Evolutionary conservation across 2,113 vertebrate genomes (phyloP), one percentile per base, ranked within the genome.

Genomic region (Ophiodon elongatus): DNA sequence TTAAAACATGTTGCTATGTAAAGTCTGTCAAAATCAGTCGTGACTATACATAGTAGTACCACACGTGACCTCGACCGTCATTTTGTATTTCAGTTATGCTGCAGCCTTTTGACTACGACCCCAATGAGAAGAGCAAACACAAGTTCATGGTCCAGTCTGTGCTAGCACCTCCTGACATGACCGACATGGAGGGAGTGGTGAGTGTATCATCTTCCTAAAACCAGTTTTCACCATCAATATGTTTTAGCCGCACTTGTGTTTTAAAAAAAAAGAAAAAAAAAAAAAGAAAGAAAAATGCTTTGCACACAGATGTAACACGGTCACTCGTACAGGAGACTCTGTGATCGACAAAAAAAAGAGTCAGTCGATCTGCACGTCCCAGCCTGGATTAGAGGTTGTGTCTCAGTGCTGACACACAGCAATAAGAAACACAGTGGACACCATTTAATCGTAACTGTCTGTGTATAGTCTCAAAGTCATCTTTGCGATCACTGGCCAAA

Each of bases 91-190:
- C 96, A 99, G 98, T 99, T 94, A 99, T 99, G 98, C 96, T 99
- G 90, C 98, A 99, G 94, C 98, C 98, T 79, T 99, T 99, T 92
- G 98, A 99, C 92, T 99, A 99, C 80, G 98, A 99, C 82, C 98
- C 98, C 89, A 99, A 98, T 87, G 98, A 99, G 95, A 99, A 99
- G 95, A 99, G 98, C 96, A 99, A 99, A 96, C 98, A 99, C 96
- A 99, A 99, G 96, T 99, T 99, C 92, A 99, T 99, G 98, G 98
- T 99, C 88, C 98, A 99, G 96, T 98, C 98, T 83, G 94, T 99
- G 96, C 94, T 99, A 94, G 98, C 97, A 66, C 98, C 98, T 60
- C 84, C 95, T 86, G 98, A 99, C 94, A 99, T 97, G 95, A 97
- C 97, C 74, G 98, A 99, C 94, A 99, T 99, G 97, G 98, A 99